Conservation (phyloP, 2,888 invertebrate genomes). For the Entomobrya multifasciata region DNA sequence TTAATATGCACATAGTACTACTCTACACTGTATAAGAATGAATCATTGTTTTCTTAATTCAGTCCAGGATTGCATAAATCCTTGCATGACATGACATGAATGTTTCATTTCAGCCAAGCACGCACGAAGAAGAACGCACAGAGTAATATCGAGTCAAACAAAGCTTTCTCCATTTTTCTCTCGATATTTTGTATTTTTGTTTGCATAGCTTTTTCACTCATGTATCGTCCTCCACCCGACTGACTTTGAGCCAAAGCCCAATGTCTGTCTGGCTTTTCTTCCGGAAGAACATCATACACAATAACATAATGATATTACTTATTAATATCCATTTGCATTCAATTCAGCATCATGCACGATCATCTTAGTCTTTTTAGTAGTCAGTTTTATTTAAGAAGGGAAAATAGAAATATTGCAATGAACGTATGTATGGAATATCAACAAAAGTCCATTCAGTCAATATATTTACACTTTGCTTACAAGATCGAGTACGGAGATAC, state of each 20-base stretch:
- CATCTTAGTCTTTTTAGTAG: background rate
- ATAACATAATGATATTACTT: too few relatives aligned
- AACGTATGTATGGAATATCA: too few relatives aligned
- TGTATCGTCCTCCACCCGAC: background rate
- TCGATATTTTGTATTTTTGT: background rate
- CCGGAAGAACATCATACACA: too few relatives aligned
- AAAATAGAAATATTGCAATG: too few relatives aligned
- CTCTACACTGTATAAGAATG: conserved; percentile 17
- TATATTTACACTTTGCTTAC: too few relatives aligned
- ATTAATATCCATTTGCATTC: conserved; percentile 51
- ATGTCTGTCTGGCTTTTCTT: too few relatives aligned
- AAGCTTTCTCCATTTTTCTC: background rate
- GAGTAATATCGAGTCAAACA: background rate
- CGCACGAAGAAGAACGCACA: conserved; percentile 46
- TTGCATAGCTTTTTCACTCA: background rate
- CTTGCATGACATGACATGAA: conserved; percentile 49
- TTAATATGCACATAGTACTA: background rate
- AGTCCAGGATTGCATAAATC: conserved; percentile 50
- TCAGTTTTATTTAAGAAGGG: too few relatives aligned
- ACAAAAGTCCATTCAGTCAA: too few relatives aligned
- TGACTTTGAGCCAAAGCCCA: too few relatives aligned
- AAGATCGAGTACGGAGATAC: too few relatives aligned
- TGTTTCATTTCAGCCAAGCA: conserved; percentile 55
- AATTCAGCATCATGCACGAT: conserved; percentile 23
- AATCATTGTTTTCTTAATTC: conserved; percentile 37